Base-by-base conservation (phyloP, 35 echinoderm and acorn worm genomes). In the Apostichopus parvimensis region DNA sequence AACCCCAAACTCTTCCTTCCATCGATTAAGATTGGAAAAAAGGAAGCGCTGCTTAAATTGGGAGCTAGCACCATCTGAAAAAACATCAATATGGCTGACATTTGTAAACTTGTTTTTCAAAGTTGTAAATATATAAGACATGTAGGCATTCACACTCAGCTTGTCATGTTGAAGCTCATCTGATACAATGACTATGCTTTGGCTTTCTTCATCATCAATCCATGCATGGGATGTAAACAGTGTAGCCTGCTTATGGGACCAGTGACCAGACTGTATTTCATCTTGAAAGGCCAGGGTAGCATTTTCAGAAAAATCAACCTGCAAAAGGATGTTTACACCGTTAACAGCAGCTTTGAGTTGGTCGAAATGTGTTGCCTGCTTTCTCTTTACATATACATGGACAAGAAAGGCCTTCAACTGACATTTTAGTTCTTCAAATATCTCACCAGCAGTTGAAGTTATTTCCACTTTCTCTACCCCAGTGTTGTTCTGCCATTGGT, bases 281-380 rank as follows among this genome's bases (percentile, higher is more conserved):
- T 92, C 54, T 57, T 92, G 91, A 65, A 72, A 45, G 34, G 56
- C 66, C 12, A 92, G 62, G 52, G 59, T 57, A 7, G 82, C 79
- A 92, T 92, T 92, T 86, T 92, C 81, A 9, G 91, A 84, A 58
- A 92, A 92, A 57, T 92, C 91, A 84, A 92, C 91, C 21, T 92
- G 91, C 24, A 92, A 20, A 1, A 87, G 9, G 57, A 92, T 56
- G 25, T 92, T 55, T 18, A n/a, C 66, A 86, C 54, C 80, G 71
- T 92, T 81, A 54, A 57, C 79, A 86, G 12, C 53, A 24, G 57
- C 10, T 56, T 73, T 77, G 8, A 86, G 52, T 22, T 57, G 10
- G 9, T 92, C 80, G 9, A 83, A 52, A 24, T 85, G 25, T n/a
- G 79, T 34, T 68, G 64, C 68, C 54, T 87, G 68, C 52, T 64